These are phyloP conservation scores for Heliconius ethilla DNA, from an alignment of 2,888 invertebrate genomes.

Conservation along the genomic window DNA sequence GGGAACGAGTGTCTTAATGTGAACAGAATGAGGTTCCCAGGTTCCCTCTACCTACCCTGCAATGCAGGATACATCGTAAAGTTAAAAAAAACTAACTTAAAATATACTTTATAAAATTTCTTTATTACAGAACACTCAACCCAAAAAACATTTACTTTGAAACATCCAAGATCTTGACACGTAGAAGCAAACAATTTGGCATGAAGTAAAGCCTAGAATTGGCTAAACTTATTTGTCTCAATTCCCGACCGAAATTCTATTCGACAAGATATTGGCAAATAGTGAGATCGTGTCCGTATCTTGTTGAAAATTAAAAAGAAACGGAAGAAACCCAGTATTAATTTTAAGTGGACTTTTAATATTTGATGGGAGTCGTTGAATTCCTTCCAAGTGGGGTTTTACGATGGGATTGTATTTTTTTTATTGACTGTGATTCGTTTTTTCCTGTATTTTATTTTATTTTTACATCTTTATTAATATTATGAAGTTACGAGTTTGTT, in stretches of 20 bases:
- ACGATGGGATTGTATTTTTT: not conserved
- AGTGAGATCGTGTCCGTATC: constrained; percentile 34
- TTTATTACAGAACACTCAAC: not conserved
- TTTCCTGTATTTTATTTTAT: not conserved
- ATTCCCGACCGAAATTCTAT: constrained; percentile 24
- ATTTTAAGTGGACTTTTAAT: constrained; percentile 34
- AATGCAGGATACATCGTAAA: not conserved
- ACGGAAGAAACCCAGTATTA: constrained; percentile 35
- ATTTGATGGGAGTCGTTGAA: constrained; percentile 30
- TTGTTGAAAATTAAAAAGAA: constrained; percentile 39
- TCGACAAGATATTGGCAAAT: constrained; percentile 40
- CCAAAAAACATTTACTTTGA: constrained; percentile 14
- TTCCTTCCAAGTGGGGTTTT: constrained; percentile 30
- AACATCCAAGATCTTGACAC: constrained; percentile 21
- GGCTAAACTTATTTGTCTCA: constrained; percentile 35
- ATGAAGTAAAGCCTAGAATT: constrained; percentile 30
- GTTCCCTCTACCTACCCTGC: not conserved
- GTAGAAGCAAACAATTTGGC: constrained; percentile 39
- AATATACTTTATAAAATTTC: not conserved
- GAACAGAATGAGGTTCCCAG: not conserved
- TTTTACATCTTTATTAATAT: no score
- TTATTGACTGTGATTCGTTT: not conserved
- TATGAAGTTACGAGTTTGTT: no score
- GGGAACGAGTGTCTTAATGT: not conserved
- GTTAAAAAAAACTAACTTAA: not conserved